phyloP scores from a whole-genome alignment of 2,113 vertebrate species.

The Salvator merianae region DNA sequence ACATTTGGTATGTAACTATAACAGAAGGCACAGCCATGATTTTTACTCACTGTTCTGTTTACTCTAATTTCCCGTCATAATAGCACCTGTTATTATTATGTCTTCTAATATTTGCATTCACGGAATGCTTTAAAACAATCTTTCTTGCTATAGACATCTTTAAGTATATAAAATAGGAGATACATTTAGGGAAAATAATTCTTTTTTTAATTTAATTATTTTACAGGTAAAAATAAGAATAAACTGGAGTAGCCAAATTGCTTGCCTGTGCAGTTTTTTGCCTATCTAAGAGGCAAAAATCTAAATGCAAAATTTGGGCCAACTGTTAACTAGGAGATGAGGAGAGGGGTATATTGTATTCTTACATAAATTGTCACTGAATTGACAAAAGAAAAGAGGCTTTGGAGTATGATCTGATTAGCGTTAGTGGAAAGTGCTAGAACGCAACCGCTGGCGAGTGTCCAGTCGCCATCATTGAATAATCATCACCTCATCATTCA shows the following conservation, averaged over 20 bases:
- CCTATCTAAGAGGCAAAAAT: slow-evolving; percentile 47
- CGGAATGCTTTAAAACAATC: not conserved
- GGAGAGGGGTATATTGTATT: slow-evolving; percentile 65
- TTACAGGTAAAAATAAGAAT: not conserved
- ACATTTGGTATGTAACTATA: not conserved
- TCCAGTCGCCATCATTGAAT: slow-evolving; percentile 85
- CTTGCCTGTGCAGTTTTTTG: slow-evolving; percentile 8
- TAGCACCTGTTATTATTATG: not conserved
- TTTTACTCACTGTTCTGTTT: not conserved
- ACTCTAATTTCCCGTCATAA: not conserved
- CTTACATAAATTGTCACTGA: slow-evolving; percentile 69
- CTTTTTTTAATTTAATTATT: not conserved
- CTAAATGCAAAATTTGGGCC: slow-evolving; percentile 69
- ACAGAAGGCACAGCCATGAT: not conserved
- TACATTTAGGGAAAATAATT: not conserved
- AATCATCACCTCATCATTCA: slow-evolving; percentile 91
- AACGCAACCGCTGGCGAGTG: slow-evolving; percentile 83
- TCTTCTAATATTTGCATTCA: not conserved
- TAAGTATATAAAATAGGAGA: not conserved
- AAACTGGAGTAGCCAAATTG: slow-evolving; percentile 30
- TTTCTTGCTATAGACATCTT: not conserved
- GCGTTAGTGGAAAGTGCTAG: slow-evolving; percentile 74
- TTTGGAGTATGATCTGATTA: slow-evolving; percentile 74
- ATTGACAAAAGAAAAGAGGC: slow-evolving; percentile 59
- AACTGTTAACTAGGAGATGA: slow-evolving; percentile 68